Evolutionary conservation across 37 sponge, comb jelly and placozoan genomes (phyloP), one percentile per base, ranked within the genome.

Genomic region (Halichondria panicea): DNA sequence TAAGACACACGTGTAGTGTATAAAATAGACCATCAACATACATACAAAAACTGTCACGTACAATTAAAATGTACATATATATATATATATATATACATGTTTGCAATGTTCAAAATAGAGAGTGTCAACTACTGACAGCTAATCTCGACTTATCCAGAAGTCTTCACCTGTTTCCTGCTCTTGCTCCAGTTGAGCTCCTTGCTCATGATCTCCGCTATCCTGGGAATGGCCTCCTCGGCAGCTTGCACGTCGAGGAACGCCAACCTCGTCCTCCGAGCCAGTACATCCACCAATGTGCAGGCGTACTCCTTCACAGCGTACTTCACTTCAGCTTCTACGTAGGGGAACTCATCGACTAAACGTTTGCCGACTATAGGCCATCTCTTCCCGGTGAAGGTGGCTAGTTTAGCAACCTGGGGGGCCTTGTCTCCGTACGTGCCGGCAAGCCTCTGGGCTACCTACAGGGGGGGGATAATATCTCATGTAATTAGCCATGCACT

Each of bases 201-300:
- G 1, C 66, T 92, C 99, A 99, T 99, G 61, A 95, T 87, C 63
- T 95, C 89, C 15, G 84, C 85, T 13, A 99, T 78, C 76, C 80
- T 70, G 12, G 96, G 94, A 54, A 99, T 72, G 0, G 87, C 92
- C 70, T 93, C 99, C 19, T 96, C 79, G 0, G 99, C 94, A 19
- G 94, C 94, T 34, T 96, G 99, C 12, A 93, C 97, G 55, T 96
- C 91, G 43, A 93, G 90, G 82, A 99, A 99, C 27, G 96, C 99
- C 54, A 99, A 80, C 30, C 99, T 87, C 4, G 94, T 93, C 42
- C 99, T 62, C 19, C 94, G 50, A 7, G 96, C 99, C 30, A 99
- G 62, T 9, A 99, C 88, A 60, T 99, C 99, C 6, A 86, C 72
- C 3, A 77, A 94, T 22, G 92, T 93, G 62, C 89, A 86, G 7